A percentile compares a stretch with the other conserved stretches of the same genome.
phyloP scores from a whole-genome alignment of 2,797 vertebrate species.

The Hapalemur alaotrensis region DNA sequence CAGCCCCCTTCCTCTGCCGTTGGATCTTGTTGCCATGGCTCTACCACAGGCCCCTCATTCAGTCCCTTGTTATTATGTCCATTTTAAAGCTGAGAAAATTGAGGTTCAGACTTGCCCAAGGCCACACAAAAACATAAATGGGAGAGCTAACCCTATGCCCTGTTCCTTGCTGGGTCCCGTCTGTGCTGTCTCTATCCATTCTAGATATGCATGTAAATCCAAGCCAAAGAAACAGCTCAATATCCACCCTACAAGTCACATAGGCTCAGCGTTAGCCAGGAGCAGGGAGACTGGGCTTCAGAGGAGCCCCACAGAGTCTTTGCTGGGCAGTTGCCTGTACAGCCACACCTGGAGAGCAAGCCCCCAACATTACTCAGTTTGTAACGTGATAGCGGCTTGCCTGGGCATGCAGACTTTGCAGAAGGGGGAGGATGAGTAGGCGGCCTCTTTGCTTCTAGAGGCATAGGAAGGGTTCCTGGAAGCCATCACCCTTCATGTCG shows the following conservation, averaged over 20 bases:
- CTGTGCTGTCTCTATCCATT: not conserved
- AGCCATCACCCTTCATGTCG: not conserved
- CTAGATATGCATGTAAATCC: not conserved
- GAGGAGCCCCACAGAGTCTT: not conserved
- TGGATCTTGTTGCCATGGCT: not conserved
- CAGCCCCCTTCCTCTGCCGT: not conserved
- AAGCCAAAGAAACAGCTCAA: not conserved
- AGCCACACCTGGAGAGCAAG: not conserved
- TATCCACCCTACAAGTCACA: not conserved
- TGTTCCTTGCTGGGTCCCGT: not conserved
- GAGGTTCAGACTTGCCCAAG: not conserved
- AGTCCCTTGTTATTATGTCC: not conserved
- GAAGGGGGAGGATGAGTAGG: not conserved
- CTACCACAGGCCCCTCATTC: not conserved
- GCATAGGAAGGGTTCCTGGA: not conserved
- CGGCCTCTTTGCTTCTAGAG: not conserved
- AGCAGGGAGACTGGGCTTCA: not conserved
- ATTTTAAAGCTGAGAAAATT: not conserved
- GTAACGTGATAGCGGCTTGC: not conserved
- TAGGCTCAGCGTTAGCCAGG: not conserved
- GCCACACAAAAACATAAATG: not conserved
- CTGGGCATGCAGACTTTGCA: not conserved
- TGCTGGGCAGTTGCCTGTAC: not conserved
- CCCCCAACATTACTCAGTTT: not conserved
- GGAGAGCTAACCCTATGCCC: not conserved